Evolutionary conservation across 2,797 vertebrate species (phyloP).

Genomic region (Otolemur crassicaudatus): DNA sequence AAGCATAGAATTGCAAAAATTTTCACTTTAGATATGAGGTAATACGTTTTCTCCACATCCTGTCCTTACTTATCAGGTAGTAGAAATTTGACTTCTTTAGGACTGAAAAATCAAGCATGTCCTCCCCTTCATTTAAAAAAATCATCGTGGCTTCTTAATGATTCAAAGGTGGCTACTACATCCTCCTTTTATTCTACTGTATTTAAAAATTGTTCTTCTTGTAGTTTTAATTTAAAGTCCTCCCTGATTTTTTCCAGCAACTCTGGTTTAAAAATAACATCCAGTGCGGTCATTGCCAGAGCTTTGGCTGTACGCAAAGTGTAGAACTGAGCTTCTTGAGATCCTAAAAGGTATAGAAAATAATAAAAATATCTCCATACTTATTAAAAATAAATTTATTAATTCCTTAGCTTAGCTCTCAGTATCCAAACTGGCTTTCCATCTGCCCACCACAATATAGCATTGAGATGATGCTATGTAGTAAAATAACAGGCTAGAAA

Average conservation of each 20-base stretch:
- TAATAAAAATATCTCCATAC: neutral
- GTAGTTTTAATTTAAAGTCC: conserved; percentile 89
- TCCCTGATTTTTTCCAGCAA: conserved; percentile 89
- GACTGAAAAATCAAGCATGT: conserved; percentile 28
- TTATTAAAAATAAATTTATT: neutral
- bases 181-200: conserved; percentile 69
- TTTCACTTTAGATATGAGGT: conserved; percentile 37
- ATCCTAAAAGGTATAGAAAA: conserved; percentile 86
- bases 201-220: conserved; percentile 85
- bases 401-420: neutral
- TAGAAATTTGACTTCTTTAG: conserved; percentile 47
- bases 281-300: conserved; percentile 94
- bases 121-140: conserved; percentile 56
- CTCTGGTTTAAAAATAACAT: conserved; percentile 91
- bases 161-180: conserved; percentile 63
- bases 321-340: conserved; percentile 92
- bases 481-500: neutral
- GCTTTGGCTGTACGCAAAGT: conserved; percentile 92
- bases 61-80: conserved; percentile 1
- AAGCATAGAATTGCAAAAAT: neutral
- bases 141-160: conserved; percentile 67
- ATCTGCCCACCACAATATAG: neutral
- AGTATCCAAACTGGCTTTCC: neutral
- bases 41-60: neutral
- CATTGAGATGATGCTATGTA: neutral